Conservation (phyloP, 2,797 vertebrate species). For the Serranus cabrilla region DNA sequence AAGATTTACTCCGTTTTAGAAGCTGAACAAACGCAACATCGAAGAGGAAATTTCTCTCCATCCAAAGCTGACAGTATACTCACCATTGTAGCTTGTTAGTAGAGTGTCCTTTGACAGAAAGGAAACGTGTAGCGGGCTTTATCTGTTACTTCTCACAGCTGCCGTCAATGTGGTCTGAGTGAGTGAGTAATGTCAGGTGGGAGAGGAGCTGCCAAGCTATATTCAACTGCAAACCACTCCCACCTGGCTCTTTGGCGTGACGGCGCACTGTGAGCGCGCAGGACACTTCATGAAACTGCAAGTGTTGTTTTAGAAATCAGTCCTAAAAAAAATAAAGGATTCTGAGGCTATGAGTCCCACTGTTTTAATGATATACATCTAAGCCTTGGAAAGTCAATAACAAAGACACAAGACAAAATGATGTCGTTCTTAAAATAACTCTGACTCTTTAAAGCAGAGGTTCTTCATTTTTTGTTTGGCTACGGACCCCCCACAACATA, state of each 20-base stretch:
- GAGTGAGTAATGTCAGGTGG: constrained; percentile 66
- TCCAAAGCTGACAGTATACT: constrained; percentile 15
- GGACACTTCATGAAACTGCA: neutral
- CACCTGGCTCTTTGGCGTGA: constrained; percentile 32
- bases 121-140: neutral
- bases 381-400: no score
- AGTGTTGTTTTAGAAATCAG: no score
- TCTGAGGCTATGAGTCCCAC: no score
- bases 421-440: no score
- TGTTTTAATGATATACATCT: no score
- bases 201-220: constrained; percentile 34
- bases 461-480: no score
- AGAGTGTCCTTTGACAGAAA: constrained; percentile 6
- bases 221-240: constrained; percentile 58
- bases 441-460: no score
- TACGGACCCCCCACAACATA: no score
- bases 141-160: constrained; percentile 64
- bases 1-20: neutral
- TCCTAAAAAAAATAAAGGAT: no score
- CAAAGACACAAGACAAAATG: no score
- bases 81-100: constrained; percentile 71
- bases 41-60: neutral
- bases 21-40: neutral
- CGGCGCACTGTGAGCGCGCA: constrained; percentile 19
- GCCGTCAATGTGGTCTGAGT: constrained; percentile 76